These are phyloP conservation scores for Eupithecia dodoneata DNA, from an alignment of 2,888 invertebrate species.

Conservation along the genomic window DNA sequence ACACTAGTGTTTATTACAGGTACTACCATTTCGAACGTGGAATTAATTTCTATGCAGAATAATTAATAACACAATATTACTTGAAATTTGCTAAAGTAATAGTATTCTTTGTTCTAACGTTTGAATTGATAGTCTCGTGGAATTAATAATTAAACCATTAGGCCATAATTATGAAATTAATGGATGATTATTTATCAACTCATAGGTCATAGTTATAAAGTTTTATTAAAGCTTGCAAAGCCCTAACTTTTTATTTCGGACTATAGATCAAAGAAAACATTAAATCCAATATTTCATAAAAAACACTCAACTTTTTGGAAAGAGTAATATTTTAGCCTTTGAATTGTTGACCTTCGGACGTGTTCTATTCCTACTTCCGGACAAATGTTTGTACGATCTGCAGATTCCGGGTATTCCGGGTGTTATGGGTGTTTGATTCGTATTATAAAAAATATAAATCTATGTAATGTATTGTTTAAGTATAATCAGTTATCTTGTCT, in stretches of 20 bases:
- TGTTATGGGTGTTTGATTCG: too few relatives aligned
- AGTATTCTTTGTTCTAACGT: background rate
- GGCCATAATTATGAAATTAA: too few relatives aligned
- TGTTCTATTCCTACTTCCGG: background rate
- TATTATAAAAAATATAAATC: background rate
- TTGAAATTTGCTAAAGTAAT: background rate
- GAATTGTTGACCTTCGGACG: background rate
- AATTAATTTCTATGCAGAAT: background rate
- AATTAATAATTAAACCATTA: background rate
- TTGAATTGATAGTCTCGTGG: background rate
- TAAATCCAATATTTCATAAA: too few relatives aligned
- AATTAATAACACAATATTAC: background rate
- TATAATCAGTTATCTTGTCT: background rate
- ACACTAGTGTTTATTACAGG: background rate
- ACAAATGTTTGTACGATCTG: too few relatives aligned
- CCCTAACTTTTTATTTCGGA: too few relatives aligned
- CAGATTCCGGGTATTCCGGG: too few relatives aligned
- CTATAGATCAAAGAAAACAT: too few relatives aligned
- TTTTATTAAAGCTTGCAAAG: too few relatives aligned
- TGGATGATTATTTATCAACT: too few relatives aligned
- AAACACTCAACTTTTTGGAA: background rate
- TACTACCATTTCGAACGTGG: background rate
- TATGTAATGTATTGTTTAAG: background rate
- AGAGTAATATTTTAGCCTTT: background rate
- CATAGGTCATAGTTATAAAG: too few relatives aligned